A percentile compares a stretch with the other conserved stretches of the same genome.
Evolutionary conservation across 1,140 invertebrate species (phyloP).

Genomic region (Liolophura sinensis): DNA sequence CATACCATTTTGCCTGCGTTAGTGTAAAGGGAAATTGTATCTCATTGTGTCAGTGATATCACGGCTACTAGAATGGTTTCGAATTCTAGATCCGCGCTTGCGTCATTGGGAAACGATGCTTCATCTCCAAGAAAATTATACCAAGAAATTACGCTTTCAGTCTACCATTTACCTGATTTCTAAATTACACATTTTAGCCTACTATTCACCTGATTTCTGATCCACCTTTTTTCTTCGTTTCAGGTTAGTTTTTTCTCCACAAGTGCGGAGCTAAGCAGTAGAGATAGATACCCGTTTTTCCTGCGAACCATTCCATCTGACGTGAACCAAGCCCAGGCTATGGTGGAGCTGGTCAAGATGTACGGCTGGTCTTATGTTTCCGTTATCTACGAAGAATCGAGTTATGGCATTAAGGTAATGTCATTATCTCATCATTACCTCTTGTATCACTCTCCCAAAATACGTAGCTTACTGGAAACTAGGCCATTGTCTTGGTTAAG

Average conservation of each 20-base stretch:
- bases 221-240: slow-evolving; percentile 33
- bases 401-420: slow-evolving; percentile 91
- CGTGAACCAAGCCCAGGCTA: slow-evolving; percentile 90
- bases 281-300: slow-evolving; percentile 94
- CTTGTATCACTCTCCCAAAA: too few species aligned
- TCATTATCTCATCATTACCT: too few species aligned
- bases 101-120: too few species aligned
- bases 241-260: slow-evolving; percentile 97
- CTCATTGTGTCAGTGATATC: too few species aligned
- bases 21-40: too few species aligned
- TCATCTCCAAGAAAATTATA: not conserved
- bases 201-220: not conserved
- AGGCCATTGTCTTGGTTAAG: too few species aligned
- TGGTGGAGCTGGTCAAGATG: slow-evolving; percentile 88
- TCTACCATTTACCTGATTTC: not conserved
- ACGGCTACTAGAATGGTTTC: too few species aligned
- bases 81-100: too few species aligned
- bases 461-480: too few species aligned
- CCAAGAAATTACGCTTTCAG: not conserved
- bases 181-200: not conserved
- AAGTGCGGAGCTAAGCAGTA: slow-evolving; percentile 91
- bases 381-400: slow-evolving; percentile 95
- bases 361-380: slow-evolving; percentile 94
- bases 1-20: too few species aligned
- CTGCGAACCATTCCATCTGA: slow-evolving; percentile 93